phyloP scores from a whole-genome alignment of 30 jellyfish, hydroid and myxozoan species.

The Calvadosia cruxmelitensis region DNA sequence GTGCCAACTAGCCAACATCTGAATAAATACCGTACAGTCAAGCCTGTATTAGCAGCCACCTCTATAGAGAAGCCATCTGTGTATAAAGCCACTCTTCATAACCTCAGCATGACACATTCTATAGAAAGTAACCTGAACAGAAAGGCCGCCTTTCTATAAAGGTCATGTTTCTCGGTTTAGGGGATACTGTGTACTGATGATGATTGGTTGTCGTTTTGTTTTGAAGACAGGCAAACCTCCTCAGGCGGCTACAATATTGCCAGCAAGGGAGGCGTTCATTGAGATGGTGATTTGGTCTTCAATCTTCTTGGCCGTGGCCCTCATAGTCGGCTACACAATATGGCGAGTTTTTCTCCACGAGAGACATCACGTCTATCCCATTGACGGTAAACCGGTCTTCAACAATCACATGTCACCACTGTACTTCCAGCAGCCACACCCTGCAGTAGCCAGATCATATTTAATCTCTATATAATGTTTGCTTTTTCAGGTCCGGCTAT shows the following conservation, averaged over 20 bases:
- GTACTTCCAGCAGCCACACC: neutral
- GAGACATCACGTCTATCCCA: neutral
- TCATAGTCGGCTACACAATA: neutral
- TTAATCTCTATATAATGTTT: neutral
- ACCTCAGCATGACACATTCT: too few relatives aligned
- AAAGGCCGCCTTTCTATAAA: too few relatives aligned
- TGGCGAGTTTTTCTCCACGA: neutral
- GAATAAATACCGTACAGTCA: too few relatives aligned
- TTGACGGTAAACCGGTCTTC: neutral
- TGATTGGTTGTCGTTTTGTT: too few relatives aligned
- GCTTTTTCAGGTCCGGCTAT: neutral
- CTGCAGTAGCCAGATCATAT: neutral
- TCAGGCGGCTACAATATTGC: neutral
- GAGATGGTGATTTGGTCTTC: neutral
- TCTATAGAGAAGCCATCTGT: too few relatives aligned
- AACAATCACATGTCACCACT: neutral
- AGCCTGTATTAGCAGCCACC: too few relatives aligned
- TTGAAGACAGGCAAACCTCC: neutral
- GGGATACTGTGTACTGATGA: too few relatives aligned
- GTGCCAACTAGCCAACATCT: too few relatives aligned
- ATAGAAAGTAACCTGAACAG: too few relatives aligned
- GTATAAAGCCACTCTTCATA: too few relatives aligned
- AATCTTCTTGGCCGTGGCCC: neutral
- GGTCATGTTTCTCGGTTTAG: too few relatives aligned
- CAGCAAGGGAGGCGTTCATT: neutral